Evolutionary conservation across 92 coral and sea anemone genomes (phyloP).

Genomic region (Diadumene lineata): DNA sequence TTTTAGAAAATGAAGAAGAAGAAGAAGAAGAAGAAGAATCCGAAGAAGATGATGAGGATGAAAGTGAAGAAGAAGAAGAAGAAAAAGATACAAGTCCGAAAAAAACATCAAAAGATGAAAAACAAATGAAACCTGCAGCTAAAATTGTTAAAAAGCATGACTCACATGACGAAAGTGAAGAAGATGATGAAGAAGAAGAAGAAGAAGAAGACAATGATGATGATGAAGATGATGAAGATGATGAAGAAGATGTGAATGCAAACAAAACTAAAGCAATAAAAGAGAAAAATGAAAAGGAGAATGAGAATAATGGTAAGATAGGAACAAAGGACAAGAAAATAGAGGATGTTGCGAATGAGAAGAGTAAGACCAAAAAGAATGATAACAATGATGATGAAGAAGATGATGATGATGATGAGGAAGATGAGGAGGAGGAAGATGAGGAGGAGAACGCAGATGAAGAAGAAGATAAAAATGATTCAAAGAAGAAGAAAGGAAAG

Average conservation of each 20-base stretch:
- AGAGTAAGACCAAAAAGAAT: slow-evolving; percentile 26
- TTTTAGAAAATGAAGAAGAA: too few relatives aligned
- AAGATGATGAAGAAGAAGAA: slow-evolving; percentile 30
- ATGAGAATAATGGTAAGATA: slow-evolving; percentile 7
- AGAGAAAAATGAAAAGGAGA: slow-evolving; percentile 40
- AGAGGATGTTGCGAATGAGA: slow-evolving; percentile 30
- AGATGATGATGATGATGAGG: slow-evolving; percentile 30
- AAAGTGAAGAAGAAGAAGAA: slow-evolving; percentile 66
- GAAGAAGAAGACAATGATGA: slow-evolving; percentile 9
- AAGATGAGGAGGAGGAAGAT: too few relatives aligned
- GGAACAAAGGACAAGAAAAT: slow-evolving; percentile 37
- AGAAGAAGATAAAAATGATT: slow-evolving; percentile 1
- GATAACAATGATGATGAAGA: slow-evolving; percentile 49
- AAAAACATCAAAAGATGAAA: neutral
- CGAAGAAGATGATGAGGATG: slow-evolving; percentile 33
- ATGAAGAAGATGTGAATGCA: slow-evolving; percentile 38
- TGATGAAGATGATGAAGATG: slow-evolving; percentile 39
- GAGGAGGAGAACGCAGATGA: slow-evolving; percentile 6
- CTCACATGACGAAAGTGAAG: slow-evolving; percentile 16
- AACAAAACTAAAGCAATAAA: slow-evolving; percentile 26
- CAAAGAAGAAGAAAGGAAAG: slow-evolving; percentile 29
- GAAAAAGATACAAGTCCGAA: slow-evolving; percentile 21
- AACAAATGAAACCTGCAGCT: neutral
- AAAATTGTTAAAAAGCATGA: slow-evolving; percentile 5
- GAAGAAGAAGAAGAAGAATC: neutral